Base-by-base conservation (phyloP, 2,888 invertebrate genomes). In the Petrolisthes cinctipes region DNA sequence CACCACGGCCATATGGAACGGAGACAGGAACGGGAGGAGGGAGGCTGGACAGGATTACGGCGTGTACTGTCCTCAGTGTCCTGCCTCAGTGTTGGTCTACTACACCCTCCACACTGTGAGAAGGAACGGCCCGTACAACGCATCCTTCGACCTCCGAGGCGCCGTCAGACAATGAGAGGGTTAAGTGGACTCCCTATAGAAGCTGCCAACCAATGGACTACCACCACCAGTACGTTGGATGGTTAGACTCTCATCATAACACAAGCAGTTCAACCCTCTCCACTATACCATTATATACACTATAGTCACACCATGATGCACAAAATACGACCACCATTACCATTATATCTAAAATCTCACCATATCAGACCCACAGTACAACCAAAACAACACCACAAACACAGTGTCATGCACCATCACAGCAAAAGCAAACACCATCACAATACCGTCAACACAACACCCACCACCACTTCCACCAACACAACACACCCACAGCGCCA, bases 111-210 rank as follows among this genome's bases (percentile, higher is more conserved):
- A 5, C 86, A 83, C 23, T 61, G 73, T 4, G 86, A 86, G 68
- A 86, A 83, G 83, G 83, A 78, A 79, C 82, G 83, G 54, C 86
- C 86, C 11, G 86, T 83, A n/a, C 86, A 86, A 37, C 86, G 86
- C n/a, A 86, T 86, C 66, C 79, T 86, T 23, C 76, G 86, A 37
- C 86, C 81, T 7, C 83, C 83, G 2, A 61, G 78, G 9, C 75
- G 86, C 20, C 82, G 86, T 11, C 86, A 86, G 71, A 86, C 86
- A 23, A 71, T 83, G 56, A 66, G 86, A 79, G 86, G 86, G 4
- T 71, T 86, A n/a, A 86, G 86, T 56, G 86, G 86, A 54, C 86
- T 86, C 9, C 66, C 86, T 7, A 86, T 86, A n/a, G 86, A 86
- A 17, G 23, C 83, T 6, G 79, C 78, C 23, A 86, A 86, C 56